Conservation (phyloP, 2,797 vertebrate genomes). For the Hemibagrus guttatus region DNA sequence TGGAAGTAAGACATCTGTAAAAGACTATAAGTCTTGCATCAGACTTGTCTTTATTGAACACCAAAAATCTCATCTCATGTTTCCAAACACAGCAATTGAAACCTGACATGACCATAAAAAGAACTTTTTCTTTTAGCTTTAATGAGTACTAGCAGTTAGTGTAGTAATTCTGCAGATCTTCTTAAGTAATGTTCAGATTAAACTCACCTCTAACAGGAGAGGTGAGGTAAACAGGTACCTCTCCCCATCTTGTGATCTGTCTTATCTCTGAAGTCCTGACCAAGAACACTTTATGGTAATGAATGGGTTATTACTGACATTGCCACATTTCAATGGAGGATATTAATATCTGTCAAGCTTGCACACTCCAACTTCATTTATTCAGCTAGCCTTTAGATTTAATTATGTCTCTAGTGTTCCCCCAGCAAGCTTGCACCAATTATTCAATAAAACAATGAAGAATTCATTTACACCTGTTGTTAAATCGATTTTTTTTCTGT, state of each 20-base stretch:
- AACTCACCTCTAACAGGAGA: conserved; percentile 8
- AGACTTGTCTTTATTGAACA: conserved; percentile 26
- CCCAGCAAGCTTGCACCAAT: conserved; percentile 75
- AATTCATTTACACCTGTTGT: conserved; percentile 82
- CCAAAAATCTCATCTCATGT: conserved; percentile 6
- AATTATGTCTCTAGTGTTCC: conserved; percentile 77
- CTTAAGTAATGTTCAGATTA: conserved; percentile 29
- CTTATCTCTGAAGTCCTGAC: conserved; percentile 20
- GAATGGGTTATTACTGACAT: conserved; percentile 67
- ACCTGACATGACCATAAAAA: conserved; percentile 2
- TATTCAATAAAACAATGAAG: conserved; percentile 75
- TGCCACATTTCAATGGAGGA: conserved; percentile 60
- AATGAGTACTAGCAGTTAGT: conserved; percentile 28
- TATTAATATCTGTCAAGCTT: conserved; percentile 71
- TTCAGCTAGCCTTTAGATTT: conserved; percentile 75
- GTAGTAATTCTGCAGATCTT: conserved; percentile 21
- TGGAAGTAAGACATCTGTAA: conserved; percentile 41
- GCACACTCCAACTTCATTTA: conserved; percentile 75
- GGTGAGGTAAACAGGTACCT: background rate
- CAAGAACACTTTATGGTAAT: conserved; percentile 46
- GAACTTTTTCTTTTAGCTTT: background rate
- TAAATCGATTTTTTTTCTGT: conserved; percentile 66
- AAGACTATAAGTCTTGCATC: conserved; percentile 15
- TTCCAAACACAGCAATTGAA: conserved; percentile 3
- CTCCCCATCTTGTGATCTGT: conserved; percentile 8